Base-by-base conservation (phyloP, 2,888 invertebrate genomes). In the Diaprepes abbreviatus region DNA sequence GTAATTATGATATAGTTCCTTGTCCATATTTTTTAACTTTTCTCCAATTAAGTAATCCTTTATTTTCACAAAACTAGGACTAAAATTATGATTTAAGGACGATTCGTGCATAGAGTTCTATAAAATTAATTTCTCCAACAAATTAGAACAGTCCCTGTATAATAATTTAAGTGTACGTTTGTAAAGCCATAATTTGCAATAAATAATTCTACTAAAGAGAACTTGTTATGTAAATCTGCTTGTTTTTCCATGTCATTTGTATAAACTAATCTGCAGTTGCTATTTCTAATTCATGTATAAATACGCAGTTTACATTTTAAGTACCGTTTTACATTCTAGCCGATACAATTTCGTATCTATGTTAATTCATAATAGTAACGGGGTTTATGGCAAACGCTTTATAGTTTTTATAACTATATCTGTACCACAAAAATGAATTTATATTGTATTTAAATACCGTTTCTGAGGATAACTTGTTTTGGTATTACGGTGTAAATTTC, bases 261-360 rank as follows among this genome's bases (percentile, higher is more conserved):
- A 21, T 21, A 19, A 43, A 43, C 43, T 5, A 40, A 40, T 40
- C 40, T 16, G 40, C n/a, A 19, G 43, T 21, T 21, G 43, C 6
- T 43, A 21, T 21, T 21, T 21, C 43, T 54, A 54, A 54, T 54
- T 54, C 33, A 19, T 54, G 54, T 19, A 54, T 54, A 54, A 54
- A 54, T 35, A 54, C 17, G 35, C 35, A 19, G 54, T 54, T 35
- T 35, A 54, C 54, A 54, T 54, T 54, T 54, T 54, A 54, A 54
- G 54, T 17, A 35, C 17, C 5, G 7, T 16, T 54, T 54, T 54
- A 17, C 54, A 33, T 35, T 54, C 35, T 0, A 9, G 10, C 54
- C 10, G 16, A 35, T 33, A 54, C 19, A 17, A 10, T 54, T 6
- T 28, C 31, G 54, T 54, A 54, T 54, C 17, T 35, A 54, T 54